A percentile compares a stretch with the other conserved stretches of the same genome.
Evolutionary conservation across 2,113 vertebrate species (phyloP).

Genomic region (Mohoua ochrocephala): DNA sequence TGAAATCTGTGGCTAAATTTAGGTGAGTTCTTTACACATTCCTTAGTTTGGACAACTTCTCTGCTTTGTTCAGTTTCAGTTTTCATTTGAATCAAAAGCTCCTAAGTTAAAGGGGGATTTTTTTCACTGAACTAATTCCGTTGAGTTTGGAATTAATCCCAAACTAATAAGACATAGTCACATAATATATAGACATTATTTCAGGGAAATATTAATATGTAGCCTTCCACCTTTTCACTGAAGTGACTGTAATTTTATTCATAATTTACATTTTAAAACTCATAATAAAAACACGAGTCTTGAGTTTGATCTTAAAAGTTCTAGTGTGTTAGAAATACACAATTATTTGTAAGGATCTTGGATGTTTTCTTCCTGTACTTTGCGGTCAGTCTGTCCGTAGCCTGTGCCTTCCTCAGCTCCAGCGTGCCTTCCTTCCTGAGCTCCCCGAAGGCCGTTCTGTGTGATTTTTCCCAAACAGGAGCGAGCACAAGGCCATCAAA

Average conservation of each 20-base stretch:
- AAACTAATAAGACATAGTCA: not conserved
- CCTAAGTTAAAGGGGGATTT: not conserved
- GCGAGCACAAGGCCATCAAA: not conserved
- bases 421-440: not conserved
- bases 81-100: not conserved
- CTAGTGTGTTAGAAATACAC: not conserved
- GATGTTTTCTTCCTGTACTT: not conserved
- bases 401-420: not conserved
- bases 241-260: not conserved
- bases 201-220: not conserved
- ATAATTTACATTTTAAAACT: not conserved
- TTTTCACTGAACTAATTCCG: not conserved
- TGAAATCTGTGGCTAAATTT: not conserved
- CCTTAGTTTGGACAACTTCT: not conserved
- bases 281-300: not conserved
- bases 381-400: rapidly evolving
- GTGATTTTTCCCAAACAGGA: not conserved
- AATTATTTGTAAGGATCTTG: not conserved
- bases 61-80: not conserved
- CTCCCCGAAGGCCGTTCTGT: not conserved
- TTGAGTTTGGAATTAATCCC: not conserved
- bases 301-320: not conserved
- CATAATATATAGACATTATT: not conserved
- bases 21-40: not conserved
- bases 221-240: not conserved